Conservation (phyloP, 2,797 vertebrate species). For the Acrossocheilus wenchowensis region DNA sequence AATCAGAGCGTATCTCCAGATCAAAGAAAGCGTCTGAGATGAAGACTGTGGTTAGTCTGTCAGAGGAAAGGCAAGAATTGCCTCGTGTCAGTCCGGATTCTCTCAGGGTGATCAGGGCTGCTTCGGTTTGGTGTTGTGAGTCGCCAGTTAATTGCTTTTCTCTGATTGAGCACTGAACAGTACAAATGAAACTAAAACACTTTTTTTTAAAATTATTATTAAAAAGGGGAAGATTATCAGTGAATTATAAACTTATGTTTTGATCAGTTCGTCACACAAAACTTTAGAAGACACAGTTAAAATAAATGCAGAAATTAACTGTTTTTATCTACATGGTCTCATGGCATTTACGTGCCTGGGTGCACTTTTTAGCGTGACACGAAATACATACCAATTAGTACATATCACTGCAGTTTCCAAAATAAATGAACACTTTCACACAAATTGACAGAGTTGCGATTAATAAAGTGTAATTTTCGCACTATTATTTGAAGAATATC, state of each 20-base stretch:
- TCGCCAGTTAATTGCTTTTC: not conserved
- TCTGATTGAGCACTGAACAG: not conserved
- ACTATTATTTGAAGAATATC: too few species aligned
- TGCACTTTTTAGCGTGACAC: too few species aligned
- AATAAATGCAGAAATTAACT: not conserved
- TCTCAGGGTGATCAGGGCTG: not conserved
- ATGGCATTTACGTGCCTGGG: too few species aligned
- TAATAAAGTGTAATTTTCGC: too few species aligned
- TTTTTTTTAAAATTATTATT: too few species aligned
- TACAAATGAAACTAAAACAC: not conserved
- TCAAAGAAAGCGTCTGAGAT: constrained; percentile 21
- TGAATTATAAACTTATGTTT: not conserved
- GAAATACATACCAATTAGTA: too few species aligned
- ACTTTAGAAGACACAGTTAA: not conserved
- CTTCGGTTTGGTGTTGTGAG: not conserved
- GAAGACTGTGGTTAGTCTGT: constrained; percentile 32
- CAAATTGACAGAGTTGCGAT: too few species aligned
- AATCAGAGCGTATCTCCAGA: constrained; percentile 16
- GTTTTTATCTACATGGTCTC: too few species aligned
- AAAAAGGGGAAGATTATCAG: not conserved
- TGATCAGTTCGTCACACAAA: not conserved
- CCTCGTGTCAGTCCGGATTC: constrained; percentile 4
- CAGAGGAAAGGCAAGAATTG: constrained; percentile 5
- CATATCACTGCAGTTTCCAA: too few species aligned
- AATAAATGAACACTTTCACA: too few species aligned